phyloP scores from a whole-genome alignment of 2,113 vertebrate species.

The human (Homo sapiens) region GRCh38 chr1:95429501-95430000 shows the following conservation, averaged over 20 bases:
- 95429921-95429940: not conserved
- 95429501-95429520: not conserved
- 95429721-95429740: not conserved
- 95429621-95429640: not conserved
- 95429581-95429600: not conserved
- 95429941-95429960: not conserved
- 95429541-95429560: not conserved
- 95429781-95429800: not conserved
- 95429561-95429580: not conserved
- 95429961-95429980: not conserved
- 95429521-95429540: not conserved
- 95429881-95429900: not conserved
- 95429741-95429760: not conserved
- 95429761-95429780: too few relatives aligned
- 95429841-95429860: not conserved
- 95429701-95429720: not conserved
- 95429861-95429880: not conserved
- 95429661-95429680: not conserved
- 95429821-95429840: not conserved
- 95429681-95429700: not conserved
- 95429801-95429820: not conserved
- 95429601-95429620: not conserved
- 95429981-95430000: not conserved
- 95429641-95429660: not conserved
- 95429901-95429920: not conserved